These are phyloP conservation scores for Chrysina gloriosa DNA, from an alignment of 2,888 invertebrate genomes.

Conservation along the genomic window DNA sequence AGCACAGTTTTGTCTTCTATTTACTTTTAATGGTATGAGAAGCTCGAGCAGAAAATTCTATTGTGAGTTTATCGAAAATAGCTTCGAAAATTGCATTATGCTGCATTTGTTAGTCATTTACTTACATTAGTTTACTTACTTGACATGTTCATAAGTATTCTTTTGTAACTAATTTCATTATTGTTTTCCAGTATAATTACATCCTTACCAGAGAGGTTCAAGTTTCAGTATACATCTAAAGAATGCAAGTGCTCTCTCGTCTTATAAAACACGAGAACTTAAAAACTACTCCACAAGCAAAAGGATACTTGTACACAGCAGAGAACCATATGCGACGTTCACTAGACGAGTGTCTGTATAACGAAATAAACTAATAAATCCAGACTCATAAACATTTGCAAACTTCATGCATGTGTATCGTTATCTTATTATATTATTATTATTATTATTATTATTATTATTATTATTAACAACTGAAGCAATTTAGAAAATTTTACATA, in stretches of 20 bases:
- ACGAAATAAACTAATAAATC: neutral
- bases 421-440: neutral
- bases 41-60: too few relatives aligned
- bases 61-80: too few relatives aligned
- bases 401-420: neutral
- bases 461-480: neutral
- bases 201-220: neutral
- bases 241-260: neutral
- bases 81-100: too few relatives aligned
- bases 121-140: too few relatives aligned
- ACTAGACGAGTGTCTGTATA: too few relatives aligned
- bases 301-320: constrained; percentile 26
- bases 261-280: neutral
- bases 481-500: neutral
- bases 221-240: constrained; percentile 5
- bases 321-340: too few relatives aligned
- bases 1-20: too few relatives aligned
- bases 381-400: neutral
- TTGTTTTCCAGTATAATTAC: constrained; percentile 5
- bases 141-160: too few relatives aligned
- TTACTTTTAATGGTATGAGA: too few relatives aligned
- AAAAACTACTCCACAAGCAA: neutral
- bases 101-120: too few relatives aligned
- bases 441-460: neutral
- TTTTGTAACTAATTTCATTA: constrained; percentile 13